Evolutionary conservation across 2,797 vertebrate species (phyloP), one percentile per base, ranked within the genome.

Genomic region (Aplochiton taeniatus): DNA sequence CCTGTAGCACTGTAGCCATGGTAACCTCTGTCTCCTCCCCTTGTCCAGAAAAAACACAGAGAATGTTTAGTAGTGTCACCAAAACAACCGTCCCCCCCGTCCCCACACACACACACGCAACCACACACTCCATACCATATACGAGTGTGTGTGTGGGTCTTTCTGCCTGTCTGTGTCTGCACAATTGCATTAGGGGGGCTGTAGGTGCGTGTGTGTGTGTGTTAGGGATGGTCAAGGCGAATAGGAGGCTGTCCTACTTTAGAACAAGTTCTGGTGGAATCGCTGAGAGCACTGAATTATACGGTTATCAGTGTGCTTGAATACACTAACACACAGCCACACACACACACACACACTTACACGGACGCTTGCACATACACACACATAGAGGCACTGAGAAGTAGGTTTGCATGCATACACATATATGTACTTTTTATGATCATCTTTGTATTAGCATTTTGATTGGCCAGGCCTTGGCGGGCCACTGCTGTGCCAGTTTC

Each of bases 191-290:
- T 18, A 71, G 49, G 72, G 69, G 70, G 63, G 48, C 12, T 69
- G 55, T 66, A 58, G 75, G 65, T 55, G 43, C 54, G 18, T 56
- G 42, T 56, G 43, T 19, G 60, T 47, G 6, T 49, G 19, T 50
- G 60, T 81, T 85, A 80, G 31, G 31, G 31, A 31, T 31, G 31
- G 31, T 31, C 31, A 31, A 31, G 2, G 31, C 6, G 84, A 88
- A 87, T 77, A 79, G 68, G 85, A 79, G 80, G 77, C 86, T 90
- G 87, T 74, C 87, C 86, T 90, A 87, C 87, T 90, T 90, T 87
- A 83, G 82, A 31, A 76, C 85, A 60, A 81, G 82, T 82, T 83
- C 71, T 85, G 83, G 85, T 90, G 83, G 84, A 86, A 80, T 86
- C 77, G 86, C 87, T 85, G 85, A 84, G 82, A 84, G 86, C 77